phyloP scores from a whole-genome alignment of 2,113 vertebrate species.

The Gobius niger region DNA sequence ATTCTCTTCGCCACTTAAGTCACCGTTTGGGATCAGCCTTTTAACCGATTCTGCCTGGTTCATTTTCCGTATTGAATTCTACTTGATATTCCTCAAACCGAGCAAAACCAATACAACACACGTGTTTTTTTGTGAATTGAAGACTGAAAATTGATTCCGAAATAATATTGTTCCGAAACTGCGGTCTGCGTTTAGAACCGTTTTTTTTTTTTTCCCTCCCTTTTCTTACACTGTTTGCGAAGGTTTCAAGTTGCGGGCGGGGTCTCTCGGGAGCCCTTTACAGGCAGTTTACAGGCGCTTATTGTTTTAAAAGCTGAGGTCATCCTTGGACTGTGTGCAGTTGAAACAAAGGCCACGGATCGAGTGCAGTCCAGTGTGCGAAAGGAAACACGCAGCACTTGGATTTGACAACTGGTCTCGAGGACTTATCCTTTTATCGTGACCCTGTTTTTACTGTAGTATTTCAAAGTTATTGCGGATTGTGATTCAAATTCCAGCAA shows the following conservation, averaged over 20 bases:
- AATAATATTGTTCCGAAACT: neutral
- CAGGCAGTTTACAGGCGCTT: conserved; percentile 94
- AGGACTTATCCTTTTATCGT: neutral
- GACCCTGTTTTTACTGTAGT: neutral
- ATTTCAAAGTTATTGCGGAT: neutral
- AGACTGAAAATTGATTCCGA: no score
- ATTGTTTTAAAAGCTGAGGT: conserved; percentile 99
- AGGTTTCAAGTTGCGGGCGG: conserved; percentile 93
- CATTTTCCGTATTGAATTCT: no score
- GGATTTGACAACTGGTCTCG: conserved; percentile 59
- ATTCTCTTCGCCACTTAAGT: neutral
- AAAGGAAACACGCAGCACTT: conserved; percentile 96
- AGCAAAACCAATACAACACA: no score
- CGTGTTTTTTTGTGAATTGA: no score
- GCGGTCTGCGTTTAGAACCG: neutral
- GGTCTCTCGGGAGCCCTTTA: conserved; percentile 93
- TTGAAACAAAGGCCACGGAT: conserved; percentile 95
- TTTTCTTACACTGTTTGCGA: conserved; percentile 78
- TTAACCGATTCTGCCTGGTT: neutral
- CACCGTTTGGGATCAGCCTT: neutral
- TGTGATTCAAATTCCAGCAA: neutral
- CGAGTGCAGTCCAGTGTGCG: conserved; percentile 95
- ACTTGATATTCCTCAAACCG: no score
- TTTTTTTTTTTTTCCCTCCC: conserved; percentile 12
- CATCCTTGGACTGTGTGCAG: conserved; percentile 89